Base-by-base conservation (phyloP, 2,888 invertebrate genomes). In the Pollenia labialis region DNA sequence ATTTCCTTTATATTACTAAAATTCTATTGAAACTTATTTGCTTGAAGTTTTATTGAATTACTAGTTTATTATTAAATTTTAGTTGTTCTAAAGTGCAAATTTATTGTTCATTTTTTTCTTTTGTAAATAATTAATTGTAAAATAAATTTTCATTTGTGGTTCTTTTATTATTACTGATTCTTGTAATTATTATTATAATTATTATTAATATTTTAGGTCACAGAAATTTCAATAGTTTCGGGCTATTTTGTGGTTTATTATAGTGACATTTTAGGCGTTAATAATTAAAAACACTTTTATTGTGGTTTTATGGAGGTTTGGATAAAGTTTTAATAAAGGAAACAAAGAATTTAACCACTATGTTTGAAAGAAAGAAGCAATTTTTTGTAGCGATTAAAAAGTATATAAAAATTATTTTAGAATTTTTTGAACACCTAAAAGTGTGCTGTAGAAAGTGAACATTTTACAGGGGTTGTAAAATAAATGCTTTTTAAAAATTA, bases 171-270 rank as follows among this genome's bases (percentile, higher is more conserved):
- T 40, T 32, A 1, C 14, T 60, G 46, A 74, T 42, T 62, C 9
- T 75, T 44, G 14, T n/a, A 16, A 60, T 72, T 68, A 66, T 40
- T 50, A 40, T 40, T 68, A 40, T 11, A 32, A 32, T 6, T 32
- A 32, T 68, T 68, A 50, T 8, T 66, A 8, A 8, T 66, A 14
- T 66, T 68, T 68, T n/a, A 12, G 11, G 52, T 40, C 40, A 12
- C 16, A 23, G 0, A 52, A 16, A 46, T 56, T 48, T 18, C 12
- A 74, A 66, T 74, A 66, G 40, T 74, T 64, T 32, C 32, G 2
- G 48, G 44, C 50, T 64, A 72, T 54, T 74, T 60, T 81, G 72
- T 66, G 81, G 52, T 64, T 69, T 40, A 50, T 40, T 56, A 0
- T 16, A 64, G 62, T 40, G 46, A 58, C 46, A 66, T 48, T 44